These are phyloP conservation scores for Campylorhamphus procurvoides DNA, from an alignment of 2,113 vertebrate genomes.

Conservation along the genomic window DNA sequence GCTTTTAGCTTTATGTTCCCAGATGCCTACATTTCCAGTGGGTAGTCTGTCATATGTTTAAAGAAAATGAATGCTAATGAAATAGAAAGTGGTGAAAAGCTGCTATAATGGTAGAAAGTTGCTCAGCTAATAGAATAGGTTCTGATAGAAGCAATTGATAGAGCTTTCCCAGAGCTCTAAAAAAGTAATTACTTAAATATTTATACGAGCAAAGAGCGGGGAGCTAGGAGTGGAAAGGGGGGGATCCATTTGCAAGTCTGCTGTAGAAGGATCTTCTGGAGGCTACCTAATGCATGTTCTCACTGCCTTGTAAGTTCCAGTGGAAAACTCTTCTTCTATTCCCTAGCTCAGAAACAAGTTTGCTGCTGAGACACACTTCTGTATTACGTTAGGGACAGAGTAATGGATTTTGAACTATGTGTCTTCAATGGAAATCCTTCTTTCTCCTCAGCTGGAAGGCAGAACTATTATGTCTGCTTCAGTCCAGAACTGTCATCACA, in stretches of 20 bases:
- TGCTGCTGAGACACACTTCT: background rate
- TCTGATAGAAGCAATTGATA: constrained; percentile 4
- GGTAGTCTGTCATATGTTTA: constrained; percentile 51
- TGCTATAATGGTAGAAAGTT: constrained; percentile 30
- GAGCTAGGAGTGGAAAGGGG: background rate
- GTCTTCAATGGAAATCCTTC: background rate
- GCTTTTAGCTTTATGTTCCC: constrained; percentile 65
- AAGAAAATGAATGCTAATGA: constrained; percentile 67
- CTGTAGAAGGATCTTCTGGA: background rate
- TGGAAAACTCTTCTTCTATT: background rate
- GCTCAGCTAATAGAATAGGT: constrained; percentile 32
- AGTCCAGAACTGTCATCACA: constrained; percentile 8
- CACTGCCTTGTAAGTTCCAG: background rate
- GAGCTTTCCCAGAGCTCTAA: constrained; percentile 20
- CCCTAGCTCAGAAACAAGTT: background rate
- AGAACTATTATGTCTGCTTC: background rate
- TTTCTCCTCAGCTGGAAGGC: background rate
- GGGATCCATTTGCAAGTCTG: background rate
- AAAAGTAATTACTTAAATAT: constrained; percentile 45
- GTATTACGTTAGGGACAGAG: background rate
- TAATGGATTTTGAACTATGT: background rate
- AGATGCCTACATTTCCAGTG: constrained; percentile 62
- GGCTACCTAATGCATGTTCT: background rate
- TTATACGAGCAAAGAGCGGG: background rate
- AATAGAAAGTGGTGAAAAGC: constrained; percentile 57